Conservation (phyloP, 2,888 invertebrate genomes). For the Anodontia alba region DNA sequence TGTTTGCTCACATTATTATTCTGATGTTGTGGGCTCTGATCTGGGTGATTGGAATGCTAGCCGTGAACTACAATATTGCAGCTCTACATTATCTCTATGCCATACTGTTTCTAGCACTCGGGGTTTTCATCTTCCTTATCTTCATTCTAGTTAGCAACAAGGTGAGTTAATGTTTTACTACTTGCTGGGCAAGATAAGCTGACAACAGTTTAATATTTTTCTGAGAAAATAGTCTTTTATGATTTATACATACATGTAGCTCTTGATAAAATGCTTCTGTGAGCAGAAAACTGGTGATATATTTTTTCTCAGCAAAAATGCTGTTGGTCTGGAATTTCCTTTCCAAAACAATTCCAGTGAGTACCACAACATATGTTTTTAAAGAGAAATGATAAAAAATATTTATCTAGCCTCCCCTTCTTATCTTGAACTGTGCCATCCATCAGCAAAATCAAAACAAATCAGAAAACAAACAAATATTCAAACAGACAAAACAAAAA, state of each 20-base stretch:
- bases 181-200: too few species aligned
- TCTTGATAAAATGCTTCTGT: neutral
- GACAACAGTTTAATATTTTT: neutral
- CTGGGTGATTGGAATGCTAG: conserved; percentile 94
- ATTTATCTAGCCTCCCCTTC: too few species aligned
- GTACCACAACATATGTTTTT: too few species aligned
- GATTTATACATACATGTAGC: neutral
- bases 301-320: too few species aligned
- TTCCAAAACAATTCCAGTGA: too few species aligned
- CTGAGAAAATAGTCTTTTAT: neutral
- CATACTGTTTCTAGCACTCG: conserved; percentile 91
- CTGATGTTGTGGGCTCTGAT: conserved; percentile 91
- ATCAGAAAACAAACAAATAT: too few species aligned
- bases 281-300: too few species aligned
- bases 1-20: conserved; percentile 95
- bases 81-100: conserved; percentile 92
- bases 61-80: conserved; percentile 90
- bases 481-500: too few species aligned
- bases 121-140: conserved; percentile 93
- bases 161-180: conserved; percentile 85
- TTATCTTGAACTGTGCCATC: too few species aligned
- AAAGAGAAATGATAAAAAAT: too few species aligned
- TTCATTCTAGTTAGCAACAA: conserved; percentile 95
- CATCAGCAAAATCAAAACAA: too few species aligned
- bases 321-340: too few species aligned